phyloP scores from a whole-genome alignment of 2,113 vertebrate species.

The Neolamprologus modestus region DNA sequence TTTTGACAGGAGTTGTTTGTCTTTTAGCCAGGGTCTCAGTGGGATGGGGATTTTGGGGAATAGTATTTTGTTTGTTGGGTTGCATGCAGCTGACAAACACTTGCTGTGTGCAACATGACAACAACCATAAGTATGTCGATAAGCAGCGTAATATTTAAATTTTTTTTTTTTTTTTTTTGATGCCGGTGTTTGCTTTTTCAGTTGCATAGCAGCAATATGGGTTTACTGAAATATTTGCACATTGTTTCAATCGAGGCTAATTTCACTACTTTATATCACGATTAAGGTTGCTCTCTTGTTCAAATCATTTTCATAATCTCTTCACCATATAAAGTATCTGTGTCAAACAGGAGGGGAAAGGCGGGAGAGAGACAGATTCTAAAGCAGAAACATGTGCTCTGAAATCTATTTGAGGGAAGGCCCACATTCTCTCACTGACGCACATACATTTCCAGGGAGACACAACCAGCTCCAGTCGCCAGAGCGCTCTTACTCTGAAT shows the following conservation, averaged over 20 bases:
- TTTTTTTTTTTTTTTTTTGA: not conserved
- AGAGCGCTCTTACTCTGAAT: conserved; percentile 15
- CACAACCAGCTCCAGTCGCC: conserved; percentile 25
- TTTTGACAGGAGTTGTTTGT: conserved; percentile 23
- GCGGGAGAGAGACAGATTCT: not conserved
- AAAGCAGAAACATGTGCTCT: conserved; percentile 37
- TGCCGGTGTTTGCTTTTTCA: not conserved
- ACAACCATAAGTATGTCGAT: conserved; percentile 12
- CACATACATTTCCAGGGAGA: conserved; percentile 57
- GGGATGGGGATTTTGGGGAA: conserved; percentile 1
- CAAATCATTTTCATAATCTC: conserved; percentile 15
- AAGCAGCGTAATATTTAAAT: conserved; percentile 5
- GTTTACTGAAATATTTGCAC: not conserved
- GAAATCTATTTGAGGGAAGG: conserved; percentile 58
- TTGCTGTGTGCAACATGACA: not conserved
- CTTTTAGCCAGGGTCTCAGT: conserved; percentile 17
- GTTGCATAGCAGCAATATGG: not conserved
- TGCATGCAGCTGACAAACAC: conserved; percentile 16
- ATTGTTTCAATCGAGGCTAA: not conserved
- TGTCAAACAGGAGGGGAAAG: not conserved
- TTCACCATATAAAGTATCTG: conserved; percentile 26
- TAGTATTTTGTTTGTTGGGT: conserved; percentile 38
- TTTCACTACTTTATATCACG: not conserved
- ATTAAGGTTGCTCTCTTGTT: not conserved
- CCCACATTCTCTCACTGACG: conserved; percentile 60